phyloP scores from a whole-genome alignment of 2,113 vertebrate species.

The Merops nubicus region DNA sequence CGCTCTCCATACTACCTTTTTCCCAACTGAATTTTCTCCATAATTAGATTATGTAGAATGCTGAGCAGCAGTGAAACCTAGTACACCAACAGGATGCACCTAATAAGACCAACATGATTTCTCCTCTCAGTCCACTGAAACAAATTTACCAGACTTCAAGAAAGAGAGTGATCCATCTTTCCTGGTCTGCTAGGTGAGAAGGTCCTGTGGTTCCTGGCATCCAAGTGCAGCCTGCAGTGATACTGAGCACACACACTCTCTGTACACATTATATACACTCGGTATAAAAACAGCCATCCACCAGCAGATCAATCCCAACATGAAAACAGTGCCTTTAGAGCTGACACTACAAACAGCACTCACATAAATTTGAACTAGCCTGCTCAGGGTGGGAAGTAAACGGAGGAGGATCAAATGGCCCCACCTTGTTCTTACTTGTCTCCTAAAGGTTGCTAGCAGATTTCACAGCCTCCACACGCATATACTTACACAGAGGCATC shows the following conservation, averaged over 20 bases:
- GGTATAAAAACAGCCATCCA: not conserved
- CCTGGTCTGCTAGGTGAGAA: not conserved
- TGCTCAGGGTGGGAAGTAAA: not conserved
- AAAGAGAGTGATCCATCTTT: not conserved
- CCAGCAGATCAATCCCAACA: not conserved
- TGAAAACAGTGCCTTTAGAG: not conserved
- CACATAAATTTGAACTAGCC: not conserved
- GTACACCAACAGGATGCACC: not conserved
- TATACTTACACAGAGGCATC: too few species aligned
- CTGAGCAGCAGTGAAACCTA: not conserved
- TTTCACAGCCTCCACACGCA: fast-evolving
- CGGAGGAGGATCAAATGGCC: not conserved
- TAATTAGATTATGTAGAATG: not conserved
- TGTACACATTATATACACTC: not conserved
- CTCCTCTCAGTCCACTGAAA: not conserved
- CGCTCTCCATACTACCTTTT: not conserved
- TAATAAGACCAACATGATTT: not conserved
- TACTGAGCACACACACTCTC: not conserved
- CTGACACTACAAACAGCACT: not conserved
- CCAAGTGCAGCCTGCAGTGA: not conserved
- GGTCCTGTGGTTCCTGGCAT: not conserved
- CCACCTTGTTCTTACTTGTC: not conserved
- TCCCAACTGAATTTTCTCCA: not conserved
- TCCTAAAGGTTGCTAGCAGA: not conserved
- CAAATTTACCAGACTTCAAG: not conserved